Percentiles rank a stretch among this genome's conserved stretches.
Evolutionary conservation across 2,113 vertebrate genomes (phyloP).

Genomic region (Etheostoma cragini): DNA sequence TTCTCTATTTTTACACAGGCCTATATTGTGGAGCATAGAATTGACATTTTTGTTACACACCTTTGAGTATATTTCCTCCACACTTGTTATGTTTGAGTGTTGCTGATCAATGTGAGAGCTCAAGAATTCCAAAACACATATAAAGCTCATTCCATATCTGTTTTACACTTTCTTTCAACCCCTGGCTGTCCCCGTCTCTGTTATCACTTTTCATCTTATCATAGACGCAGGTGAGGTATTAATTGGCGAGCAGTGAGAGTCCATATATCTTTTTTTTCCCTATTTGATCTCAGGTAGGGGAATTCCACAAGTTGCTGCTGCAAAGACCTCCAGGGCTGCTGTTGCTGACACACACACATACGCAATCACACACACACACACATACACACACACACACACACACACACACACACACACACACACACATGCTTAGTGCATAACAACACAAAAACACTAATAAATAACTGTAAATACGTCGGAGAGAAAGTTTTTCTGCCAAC

Average conservation of each 20-base stretch:
- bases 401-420: constrained; percentile 22
- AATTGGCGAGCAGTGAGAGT: constrained; percentile 73
- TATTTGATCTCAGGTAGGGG: constrained; percentile 85
- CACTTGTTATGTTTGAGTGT: constrained; percentile 28
- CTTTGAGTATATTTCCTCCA: constrained; percentile 50
- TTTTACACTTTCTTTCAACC: constrained; percentile 56
- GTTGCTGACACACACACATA: constrained; percentile 16
- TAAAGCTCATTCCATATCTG: constrained; percentile 9
- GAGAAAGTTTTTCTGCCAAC: constrained; percentile 70
- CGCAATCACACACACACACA: constrained; percentile 48
- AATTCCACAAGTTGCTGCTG: constrained; percentile 89
- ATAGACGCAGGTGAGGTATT: constrained; percentile 73
- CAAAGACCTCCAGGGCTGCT: constrained; percentile 84
- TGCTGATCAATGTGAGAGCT: constrained; percentile 25
- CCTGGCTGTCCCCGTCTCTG: constrained; percentile 48
- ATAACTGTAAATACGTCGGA: constrained; percentile 13
- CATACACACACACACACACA: constrained; percentile 64
- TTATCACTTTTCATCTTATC: constrained; percentile 57
- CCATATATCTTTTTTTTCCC: constrained; percentile 64
- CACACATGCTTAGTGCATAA: neutral
- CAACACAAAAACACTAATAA: constrained; percentile 8
- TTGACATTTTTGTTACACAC: constrained; percentile 64
- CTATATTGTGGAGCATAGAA: constrained; percentile 68
- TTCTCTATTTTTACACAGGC: constrained; percentile 70
- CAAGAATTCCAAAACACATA: constrained; percentile 27